phyloP scores from a whole-genome alignment of 2,797 vertebrate species.

The Molossus alvarezi region DNA sequence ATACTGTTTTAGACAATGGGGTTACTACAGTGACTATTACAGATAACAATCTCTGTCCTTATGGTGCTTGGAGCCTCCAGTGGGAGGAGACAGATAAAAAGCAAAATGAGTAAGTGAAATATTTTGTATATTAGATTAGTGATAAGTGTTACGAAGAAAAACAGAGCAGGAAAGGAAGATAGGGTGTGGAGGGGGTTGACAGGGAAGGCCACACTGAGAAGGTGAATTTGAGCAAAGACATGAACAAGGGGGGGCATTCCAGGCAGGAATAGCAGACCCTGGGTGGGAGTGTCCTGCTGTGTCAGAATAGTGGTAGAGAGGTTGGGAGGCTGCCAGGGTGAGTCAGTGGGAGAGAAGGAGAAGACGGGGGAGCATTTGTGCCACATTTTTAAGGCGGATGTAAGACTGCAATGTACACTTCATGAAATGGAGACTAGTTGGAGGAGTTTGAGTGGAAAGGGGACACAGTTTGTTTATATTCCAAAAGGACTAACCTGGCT shows the following conservation, averaged over 20 bases:
- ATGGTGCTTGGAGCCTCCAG: not conserved
- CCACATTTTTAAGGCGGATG: not conserved
- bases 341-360: not conserved
- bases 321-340: not conserved
- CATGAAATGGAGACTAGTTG: not conserved
- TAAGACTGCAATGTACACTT: not conserved
- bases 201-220: not conserved
- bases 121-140: not conserved
- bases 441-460: not conserved
- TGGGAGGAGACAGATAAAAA: slow-evolving; percentile 1
- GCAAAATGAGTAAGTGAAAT: not conserved
- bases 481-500: not conserved
- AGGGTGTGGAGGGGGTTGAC: too few species aligned
- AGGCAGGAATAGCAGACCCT: not conserved
- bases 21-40: not conserved
- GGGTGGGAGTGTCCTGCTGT: too few species aligned
- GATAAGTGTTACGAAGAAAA: not conserved
- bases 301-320: not conserved
- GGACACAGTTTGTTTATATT: not conserved
- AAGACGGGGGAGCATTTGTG: rapidly evolving
- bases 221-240: not conserved
- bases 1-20: not conserved
- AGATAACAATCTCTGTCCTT: not conserved
- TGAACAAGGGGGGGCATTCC: not conserved
- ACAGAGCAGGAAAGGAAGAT: not conserved